Percentiles rank a stretch among this genome's conserved stretches.
These are phyloP conservation scores for Epirrhoe alternata DNA, from an alignment of 2,888 invertebrate genomes.

Conservation along the genomic window DNA sequence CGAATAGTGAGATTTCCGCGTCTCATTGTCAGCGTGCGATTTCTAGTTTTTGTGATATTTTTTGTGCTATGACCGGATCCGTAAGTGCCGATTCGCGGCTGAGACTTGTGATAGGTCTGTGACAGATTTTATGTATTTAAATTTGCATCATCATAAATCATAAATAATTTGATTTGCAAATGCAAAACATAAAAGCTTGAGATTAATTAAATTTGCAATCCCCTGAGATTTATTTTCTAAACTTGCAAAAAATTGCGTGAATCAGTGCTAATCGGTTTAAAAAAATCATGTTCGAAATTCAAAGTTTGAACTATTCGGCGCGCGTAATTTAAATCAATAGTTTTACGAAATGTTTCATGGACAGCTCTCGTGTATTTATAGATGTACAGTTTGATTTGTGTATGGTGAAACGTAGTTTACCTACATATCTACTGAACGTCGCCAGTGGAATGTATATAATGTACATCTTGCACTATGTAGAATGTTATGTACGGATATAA, in stretches of 20 bases:
- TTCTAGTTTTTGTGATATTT: slow-evolving; percentile 32
- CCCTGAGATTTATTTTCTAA: no score
- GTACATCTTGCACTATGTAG: slow-evolving; percentile 80
- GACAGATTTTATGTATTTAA: not conserved
- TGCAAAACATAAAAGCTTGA: not conserved
- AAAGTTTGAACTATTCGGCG: slow-evolving; percentile 16
- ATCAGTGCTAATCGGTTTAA: not conserved
- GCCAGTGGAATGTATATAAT: slow-evolving; percentile 78
- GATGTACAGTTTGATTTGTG: slow-evolving; percentile 76
- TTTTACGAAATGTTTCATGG: slow-evolving; percentile 61
- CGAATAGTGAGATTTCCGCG: slow-evolving; percentile 51
- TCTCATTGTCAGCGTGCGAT: slow-evolving; percentile 41
- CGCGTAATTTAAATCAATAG: slow-evolving; percentile 51
- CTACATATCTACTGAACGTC: slow-evolving; percentile 76
- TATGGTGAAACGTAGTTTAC: slow-evolving; percentile 71
- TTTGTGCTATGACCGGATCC: slow-evolving; percentile 17
- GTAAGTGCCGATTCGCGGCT: not conserved
- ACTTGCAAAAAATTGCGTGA: no score
- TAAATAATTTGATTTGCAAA: not conserved
- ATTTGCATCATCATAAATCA: not conserved
- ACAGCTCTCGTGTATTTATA: slow-evolving; percentile 72
- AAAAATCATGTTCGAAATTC: slow-evolving; percentile 21
- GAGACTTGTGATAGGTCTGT: not conserved
- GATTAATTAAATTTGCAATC: not conserved
- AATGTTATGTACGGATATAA: slow-evolving; percentile 75